Evolutionary conservation across 1,140 invertebrate species (phyloP).

Genomic region (Bombus balteatus): DNA sequence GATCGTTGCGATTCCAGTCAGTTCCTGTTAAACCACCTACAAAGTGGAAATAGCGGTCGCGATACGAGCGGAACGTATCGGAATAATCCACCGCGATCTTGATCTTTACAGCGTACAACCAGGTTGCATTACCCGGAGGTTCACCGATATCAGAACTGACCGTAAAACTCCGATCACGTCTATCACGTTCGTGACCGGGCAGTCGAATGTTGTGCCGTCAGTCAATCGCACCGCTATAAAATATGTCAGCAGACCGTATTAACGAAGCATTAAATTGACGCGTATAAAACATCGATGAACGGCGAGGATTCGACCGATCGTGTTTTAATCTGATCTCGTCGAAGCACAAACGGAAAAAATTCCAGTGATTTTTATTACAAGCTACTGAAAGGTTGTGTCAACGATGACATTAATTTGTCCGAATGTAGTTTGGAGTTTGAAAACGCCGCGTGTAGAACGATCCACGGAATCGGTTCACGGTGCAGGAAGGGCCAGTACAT

Average conservation of each 20-base stretch:
- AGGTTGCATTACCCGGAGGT: conserved; percentile 1
- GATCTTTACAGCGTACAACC: conserved; percentile 10
- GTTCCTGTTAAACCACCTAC: background rate
- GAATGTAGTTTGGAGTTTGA: background rate
- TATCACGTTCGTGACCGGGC: conserved; percentile 60
- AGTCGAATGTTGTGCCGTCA: conserved; percentile 49
- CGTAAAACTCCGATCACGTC: conserved; percentile 59
- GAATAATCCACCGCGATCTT: conserved; percentile 36
- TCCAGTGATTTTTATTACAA: background rate
- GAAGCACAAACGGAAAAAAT: background rate
- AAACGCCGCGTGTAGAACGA: background rate
- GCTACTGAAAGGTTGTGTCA: no score
- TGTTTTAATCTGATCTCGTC: background rate
- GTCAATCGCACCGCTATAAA: conserved; percentile 55
- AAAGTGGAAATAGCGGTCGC: no score
- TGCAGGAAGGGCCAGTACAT: background rate
- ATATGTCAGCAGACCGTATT: conserved; percentile 43
- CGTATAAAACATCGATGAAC: background rate
- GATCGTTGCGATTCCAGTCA: background rate
- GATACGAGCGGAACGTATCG: background rate
- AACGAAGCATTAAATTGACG: conserved; percentile 43
- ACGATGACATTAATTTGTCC: background rate
- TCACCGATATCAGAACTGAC: conserved; percentile 38
- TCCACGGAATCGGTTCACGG: no score
- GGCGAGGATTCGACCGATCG: background rate